Conservation (phyloP, 1,140 invertebrate genomes). For the Trichonephila clavata region DNA sequence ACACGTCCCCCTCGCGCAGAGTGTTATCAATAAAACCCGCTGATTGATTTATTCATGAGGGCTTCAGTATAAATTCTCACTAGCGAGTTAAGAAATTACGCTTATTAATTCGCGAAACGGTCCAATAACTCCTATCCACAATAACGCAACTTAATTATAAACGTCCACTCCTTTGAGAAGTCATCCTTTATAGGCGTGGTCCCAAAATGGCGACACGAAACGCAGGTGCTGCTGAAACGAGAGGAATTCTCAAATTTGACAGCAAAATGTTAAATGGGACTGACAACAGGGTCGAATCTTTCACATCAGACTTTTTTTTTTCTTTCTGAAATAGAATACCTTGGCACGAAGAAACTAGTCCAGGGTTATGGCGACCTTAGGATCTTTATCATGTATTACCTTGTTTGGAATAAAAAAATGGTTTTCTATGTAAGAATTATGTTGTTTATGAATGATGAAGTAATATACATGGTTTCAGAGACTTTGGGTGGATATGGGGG, state of each 20-base stretch:
- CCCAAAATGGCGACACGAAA: neutral
- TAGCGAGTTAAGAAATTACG: neutral
- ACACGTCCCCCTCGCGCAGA: neutral
- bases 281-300: neutral
- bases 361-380: neutral
- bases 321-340: neutral
- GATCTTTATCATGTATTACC: neutral
- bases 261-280: constrained; percentile 12
- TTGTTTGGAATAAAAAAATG: no score
- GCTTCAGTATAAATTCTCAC: neutral
- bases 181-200: constrained; percentile 41
- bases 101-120: constrained; percentile 35
- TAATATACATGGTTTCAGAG: no score
- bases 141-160: constrained; percentile 27
- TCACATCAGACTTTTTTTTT: neutral
- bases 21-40: neutral
- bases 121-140: constrained; percentile 6
- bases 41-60: constrained; percentile 21
- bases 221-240: neutral
- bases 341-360: neutral
- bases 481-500: no score
- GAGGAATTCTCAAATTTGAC: neutral
- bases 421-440: no score
- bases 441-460: no score
- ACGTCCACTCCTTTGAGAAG: neutral